Evolutionary conservation across 2,797 vertebrate species (phyloP).

Genomic region (Staurois parvus): DNA sequence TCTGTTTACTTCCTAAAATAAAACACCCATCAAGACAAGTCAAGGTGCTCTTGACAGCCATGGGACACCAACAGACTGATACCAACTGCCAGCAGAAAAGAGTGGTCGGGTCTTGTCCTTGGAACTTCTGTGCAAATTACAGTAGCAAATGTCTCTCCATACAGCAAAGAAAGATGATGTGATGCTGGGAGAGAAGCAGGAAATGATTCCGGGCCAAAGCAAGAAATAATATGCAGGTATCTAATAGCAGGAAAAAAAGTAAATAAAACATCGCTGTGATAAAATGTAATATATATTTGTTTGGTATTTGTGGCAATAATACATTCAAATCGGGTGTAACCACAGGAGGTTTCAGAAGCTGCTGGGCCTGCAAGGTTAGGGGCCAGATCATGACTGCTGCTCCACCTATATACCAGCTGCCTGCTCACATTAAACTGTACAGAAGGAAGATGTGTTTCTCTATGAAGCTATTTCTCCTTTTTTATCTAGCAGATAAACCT

Average conservation of each 20-base stretch:
- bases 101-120: slow-evolving; percentile 54
- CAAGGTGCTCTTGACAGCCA: slow-evolving; percentile 60
- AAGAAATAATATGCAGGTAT: background rate
- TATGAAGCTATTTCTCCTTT: no score
- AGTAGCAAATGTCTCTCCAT: slow-evolving; percentile 39
- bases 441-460: no score
- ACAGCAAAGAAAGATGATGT: background rate
- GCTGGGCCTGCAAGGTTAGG: no score
- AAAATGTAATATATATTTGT: no score
- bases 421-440: no score
- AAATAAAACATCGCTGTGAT: no score
- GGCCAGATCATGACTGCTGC: no score
- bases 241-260: background rate
- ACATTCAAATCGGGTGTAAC: no score
- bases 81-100: slow-evolving; percentile 53
- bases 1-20: slow-evolving; percentile 58
- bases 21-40: slow-evolving; percentile 55
- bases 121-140: slow-evolving; percentile 49
- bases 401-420: no score
- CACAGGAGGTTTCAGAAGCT: no score
- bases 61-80: slow-evolving; percentile 56
- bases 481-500: no score
- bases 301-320: no score
- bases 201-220: background rate
- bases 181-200: background rate